Percentiles rank a stretch among this genome's conserved stretches.
Evolutionary conservation across 2,888 invertebrate species (phyloP).

Genomic region (Orthonevra nobilis): DNA sequence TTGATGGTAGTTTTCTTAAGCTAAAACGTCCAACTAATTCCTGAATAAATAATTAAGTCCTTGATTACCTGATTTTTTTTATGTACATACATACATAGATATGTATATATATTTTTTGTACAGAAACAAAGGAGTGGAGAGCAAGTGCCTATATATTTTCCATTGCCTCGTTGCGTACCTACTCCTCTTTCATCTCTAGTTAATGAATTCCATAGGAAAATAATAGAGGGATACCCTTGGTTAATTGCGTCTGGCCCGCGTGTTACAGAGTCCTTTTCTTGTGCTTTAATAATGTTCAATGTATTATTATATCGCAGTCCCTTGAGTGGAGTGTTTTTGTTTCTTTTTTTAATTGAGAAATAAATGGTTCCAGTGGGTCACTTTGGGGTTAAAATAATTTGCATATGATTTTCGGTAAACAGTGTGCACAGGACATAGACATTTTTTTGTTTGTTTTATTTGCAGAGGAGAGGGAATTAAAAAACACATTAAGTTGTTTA

Average conservation of each 20-base stretch:
- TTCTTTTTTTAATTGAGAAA: slow-evolving; percentile 27
- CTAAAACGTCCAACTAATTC: slow-evolving; percentile 23
- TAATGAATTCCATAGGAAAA: slow-evolving; percentile 52
- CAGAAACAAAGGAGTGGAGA: slow-evolving; percentile 17
- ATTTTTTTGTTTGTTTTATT: too few species aligned
- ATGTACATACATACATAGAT: too few species aligned
- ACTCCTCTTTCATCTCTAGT: slow-evolving; percentile 57
- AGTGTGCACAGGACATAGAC: too few species aligned
- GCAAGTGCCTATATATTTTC: slow-evolving; percentile 44
- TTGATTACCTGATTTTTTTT: slow-evolving; percentile 30
- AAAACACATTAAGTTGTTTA: too few species aligned
- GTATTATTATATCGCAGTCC: slow-evolving; percentile 43
- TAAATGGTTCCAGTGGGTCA: slow-evolving; percentile 27
- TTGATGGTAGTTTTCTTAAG: slow-evolving; percentile 30
- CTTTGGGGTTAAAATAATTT: slow-evolving; percentile 59
- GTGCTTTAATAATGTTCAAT: slow-evolving; percentile 45
- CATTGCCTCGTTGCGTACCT: too few species aligned
- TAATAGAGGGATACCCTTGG: slow-evolving; percentile 33
- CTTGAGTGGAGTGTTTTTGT: slow-evolving; percentile 5
- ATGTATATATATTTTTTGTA: too few species aligned
- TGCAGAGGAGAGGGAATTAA: too few species aligned
- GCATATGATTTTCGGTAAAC: too few species aligned
- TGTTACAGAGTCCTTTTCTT: slow-evolving; percentile 41
- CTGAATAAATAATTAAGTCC: slow-evolving; percentile 38
- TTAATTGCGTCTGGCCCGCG: slow-evolving; percentile 60